A percentile compares a stretch with the other conserved stretches of the same genome.
phyloP scores from a whole-genome alignment of 2,888 invertebrate genomes.

The Chaitophorus viminalis region DNA sequence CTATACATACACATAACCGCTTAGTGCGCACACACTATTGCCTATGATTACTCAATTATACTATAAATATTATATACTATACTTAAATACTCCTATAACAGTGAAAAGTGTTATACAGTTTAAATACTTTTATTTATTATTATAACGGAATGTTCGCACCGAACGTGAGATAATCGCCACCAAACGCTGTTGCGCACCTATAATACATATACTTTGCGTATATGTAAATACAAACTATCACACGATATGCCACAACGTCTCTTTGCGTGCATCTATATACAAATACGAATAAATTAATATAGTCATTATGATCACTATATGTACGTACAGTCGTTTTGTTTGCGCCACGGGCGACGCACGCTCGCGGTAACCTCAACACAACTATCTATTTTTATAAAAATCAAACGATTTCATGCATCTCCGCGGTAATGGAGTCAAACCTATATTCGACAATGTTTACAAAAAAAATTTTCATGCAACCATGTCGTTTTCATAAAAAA shows the following conservation, averaged over 20 bases:
- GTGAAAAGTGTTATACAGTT: no score
- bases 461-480: no score
- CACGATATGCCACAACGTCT: background rate
- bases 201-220: background rate
- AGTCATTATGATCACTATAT: background rate
- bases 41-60: no score
- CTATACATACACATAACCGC: no score
- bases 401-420: background rate
- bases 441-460: no score
- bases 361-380: background rate
- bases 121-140: no score
- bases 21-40: no score
- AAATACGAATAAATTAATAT: background rate
- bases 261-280: background rate
- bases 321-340: background rate
- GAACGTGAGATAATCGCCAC: background rate
- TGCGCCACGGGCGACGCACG: constrained; percentile 16
- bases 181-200: background rate
- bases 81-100: no score
- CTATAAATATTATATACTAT: no score
- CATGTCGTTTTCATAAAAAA: no score
- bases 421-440: background rate
- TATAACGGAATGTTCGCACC: background rate
- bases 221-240: background rate
- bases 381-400: no score